Evolutionary conservation across 1,140 invertebrate species (phyloP), one percentile per base, ranked within the genome.

Genomic region (Platorchestia sp.): DNA sequence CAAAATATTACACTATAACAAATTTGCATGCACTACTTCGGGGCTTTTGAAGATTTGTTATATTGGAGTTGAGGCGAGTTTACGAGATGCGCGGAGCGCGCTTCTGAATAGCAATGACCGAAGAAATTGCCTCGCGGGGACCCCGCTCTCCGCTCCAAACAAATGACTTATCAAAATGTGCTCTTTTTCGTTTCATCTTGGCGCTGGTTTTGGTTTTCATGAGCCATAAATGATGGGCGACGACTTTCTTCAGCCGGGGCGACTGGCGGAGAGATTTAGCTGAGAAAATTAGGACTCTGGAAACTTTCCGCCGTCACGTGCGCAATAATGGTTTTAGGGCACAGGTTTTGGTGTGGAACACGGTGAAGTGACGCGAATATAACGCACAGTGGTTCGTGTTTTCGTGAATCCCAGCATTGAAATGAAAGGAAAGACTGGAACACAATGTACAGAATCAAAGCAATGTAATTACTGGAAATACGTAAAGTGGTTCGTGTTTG

Each of bases 31-130:
- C 91, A 93, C 91, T 93, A 93, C 91, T 93, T 93, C 19, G 36
- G 45, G 91, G 91, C 91, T 93, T 93, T 93, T 93, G 91, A 93
- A 93, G 91, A 93, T 93, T 93, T 93, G 91, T 93, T 93, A 93
- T 93, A 93, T 93, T 93, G 91, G 91, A 93, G 91, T 93, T 45
- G 91, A 47, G 91, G 91, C 43, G 91, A 93, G 91, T 93, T 93
- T 93, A 93, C 91, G 91, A 44, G 91, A 93, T 93, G 45, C 43
- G 40, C 45, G 43, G 5, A 47, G 91, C 45, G 43, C 7, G 91
- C 91, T 45, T 40, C 45, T 45, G 91, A 45, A 93, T 93, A 47
- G 91, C 91, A 93, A 93, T 93, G 91, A 93, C 43, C 43, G 19
- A 45, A 10, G 41, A 93, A 93, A 93, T 93, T 93, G 91, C 91